Conservation (phyloP, 2,797 vertebrate genomes). For the Paratrypauchen microcephalus region DNA sequence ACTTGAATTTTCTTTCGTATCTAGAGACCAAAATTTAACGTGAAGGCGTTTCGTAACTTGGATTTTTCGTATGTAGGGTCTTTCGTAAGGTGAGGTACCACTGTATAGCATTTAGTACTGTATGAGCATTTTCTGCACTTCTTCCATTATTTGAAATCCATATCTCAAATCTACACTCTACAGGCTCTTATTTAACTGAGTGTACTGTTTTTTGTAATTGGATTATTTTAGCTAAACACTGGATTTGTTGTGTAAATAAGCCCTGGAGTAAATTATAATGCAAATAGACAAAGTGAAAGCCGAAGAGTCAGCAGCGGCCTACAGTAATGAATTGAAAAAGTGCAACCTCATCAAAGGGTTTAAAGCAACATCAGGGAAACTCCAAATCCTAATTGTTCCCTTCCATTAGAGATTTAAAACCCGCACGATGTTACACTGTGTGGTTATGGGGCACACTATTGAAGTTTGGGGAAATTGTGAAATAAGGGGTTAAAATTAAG, state of each 20-base stretch:
- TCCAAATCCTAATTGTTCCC: conserved; percentile 16
- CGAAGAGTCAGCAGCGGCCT: conserved; percentile 2
- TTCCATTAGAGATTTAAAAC: conserved; percentile 28
- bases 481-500: conserved; percentile 43
- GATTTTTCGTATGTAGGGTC: too few relatives aligned
- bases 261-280: conserved; percentile 2
- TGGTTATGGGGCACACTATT: conserved; percentile 19
- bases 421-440: conserved; percentile 16
- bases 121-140: neutral
- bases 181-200: neutral
- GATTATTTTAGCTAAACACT: conserved; percentile 5
- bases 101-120: too few relatives aligned
- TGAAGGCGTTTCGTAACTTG: too few relatives aligned
- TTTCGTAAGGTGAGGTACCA: too few relatives aligned
- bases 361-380: conserved; percentile 2
- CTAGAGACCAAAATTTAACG: too few relatives aligned
- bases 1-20: too few relatives aligned
- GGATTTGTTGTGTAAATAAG: conserved; percentile 9
- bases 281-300: conserved; percentile 8
- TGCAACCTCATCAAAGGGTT: conserved; percentile 2
- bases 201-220: conserved; percentile 1
- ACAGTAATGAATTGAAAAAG: conserved; percentile 15
- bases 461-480: conserved; percentile 33
- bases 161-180: neutral
- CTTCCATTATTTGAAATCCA: neutral